Evolutionary conservation across 2,113 vertebrate species (phyloP).

Genomic region (Mormyrus lacerda): DNA sequence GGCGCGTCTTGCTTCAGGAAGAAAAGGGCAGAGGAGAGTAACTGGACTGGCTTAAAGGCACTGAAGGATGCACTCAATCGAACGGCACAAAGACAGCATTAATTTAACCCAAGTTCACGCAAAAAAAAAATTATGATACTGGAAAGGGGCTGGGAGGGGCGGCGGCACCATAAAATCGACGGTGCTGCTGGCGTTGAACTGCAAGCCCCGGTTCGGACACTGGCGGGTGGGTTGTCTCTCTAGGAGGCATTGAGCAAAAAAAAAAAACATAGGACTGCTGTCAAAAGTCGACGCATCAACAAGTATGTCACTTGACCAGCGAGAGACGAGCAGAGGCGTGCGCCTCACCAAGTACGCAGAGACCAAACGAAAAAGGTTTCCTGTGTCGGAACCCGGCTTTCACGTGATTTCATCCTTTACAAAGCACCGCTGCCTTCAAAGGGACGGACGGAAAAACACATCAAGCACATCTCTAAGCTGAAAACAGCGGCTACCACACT

Average conservation of each 20-base stretch:
- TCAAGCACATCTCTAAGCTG: conserved; percentile 13
- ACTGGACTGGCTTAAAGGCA: conserved; percentile 27
- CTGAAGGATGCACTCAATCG: conserved; percentile 27
- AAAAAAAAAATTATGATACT: background rate
- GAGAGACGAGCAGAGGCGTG: background rate
- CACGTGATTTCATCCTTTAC: background rate
- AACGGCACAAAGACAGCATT: conserved; percentile 21
- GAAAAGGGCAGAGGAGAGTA: background rate
- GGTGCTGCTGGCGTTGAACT: conserved; percentile 19
- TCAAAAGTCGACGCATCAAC: background rate
- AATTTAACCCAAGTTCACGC: background rate
- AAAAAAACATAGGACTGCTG: background rate
- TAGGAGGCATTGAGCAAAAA: background rate
- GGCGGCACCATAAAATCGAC: background rate
- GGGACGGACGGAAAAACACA: conserved; percentile 21
- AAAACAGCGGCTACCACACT: conserved; percentile 15
- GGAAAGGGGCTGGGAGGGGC: background rate
- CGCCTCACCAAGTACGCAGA: background rate
- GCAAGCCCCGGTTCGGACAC: background rate
- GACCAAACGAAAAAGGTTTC: background rate
- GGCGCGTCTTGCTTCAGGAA: conserved; percentile 1
- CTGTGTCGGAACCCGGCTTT: background rate
- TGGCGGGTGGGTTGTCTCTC: background rate
- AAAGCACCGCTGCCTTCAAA: background rate
- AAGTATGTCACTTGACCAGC: background rate